phyloP scores from a whole-genome alignment of 2,113 vertebrate species.

The Psilopsiagon aurifrons region DNA sequence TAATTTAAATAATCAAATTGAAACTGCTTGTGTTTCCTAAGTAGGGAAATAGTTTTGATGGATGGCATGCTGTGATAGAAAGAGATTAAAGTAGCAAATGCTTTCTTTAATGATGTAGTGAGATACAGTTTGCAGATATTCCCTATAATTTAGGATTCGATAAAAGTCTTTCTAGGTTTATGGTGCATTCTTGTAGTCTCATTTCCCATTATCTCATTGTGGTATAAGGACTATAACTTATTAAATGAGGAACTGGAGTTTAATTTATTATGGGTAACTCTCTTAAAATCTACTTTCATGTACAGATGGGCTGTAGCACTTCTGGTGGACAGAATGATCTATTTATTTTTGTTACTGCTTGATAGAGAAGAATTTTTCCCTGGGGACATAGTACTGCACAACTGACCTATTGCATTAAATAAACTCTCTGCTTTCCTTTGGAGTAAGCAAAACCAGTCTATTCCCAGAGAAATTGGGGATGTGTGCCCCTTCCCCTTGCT shows the following conservation, averaged over 20 bases:
- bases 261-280: constrained; percentile 8
- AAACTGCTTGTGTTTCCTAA: background rate
- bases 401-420: constrained; percentile 63
- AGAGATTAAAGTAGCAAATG: background rate
- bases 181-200: background rate
- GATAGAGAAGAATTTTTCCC: constrained; percentile 51
- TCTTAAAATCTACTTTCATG: constrained; percentile 30
- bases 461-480: constrained; percentile 41
- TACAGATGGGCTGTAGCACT: constrained; percentile 28
- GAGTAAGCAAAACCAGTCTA: constrained; percentile 18
- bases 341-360: constrained; percentile 62
- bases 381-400: background rate
- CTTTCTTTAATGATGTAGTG: constrained; percentile 10
- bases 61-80: background rate
- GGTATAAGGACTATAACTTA: background rate
- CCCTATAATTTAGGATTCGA: background rate
- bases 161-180: constrained; percentile 15
- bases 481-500: constrained; percentile 35
- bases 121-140: constrained; percentile 15
- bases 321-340: constrained; percentile 6
- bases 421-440: constrained; percentile 36
- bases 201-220: constrained; percentile 4
- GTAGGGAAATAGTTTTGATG: background rate
- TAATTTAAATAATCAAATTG: background rate
- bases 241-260: background rate